These are phyloP conservation scores for Tachysurus fulvidraco DNA, from an alignment of 2,113 vertebrate genomes.

Conservation along the genomic window DNA sequence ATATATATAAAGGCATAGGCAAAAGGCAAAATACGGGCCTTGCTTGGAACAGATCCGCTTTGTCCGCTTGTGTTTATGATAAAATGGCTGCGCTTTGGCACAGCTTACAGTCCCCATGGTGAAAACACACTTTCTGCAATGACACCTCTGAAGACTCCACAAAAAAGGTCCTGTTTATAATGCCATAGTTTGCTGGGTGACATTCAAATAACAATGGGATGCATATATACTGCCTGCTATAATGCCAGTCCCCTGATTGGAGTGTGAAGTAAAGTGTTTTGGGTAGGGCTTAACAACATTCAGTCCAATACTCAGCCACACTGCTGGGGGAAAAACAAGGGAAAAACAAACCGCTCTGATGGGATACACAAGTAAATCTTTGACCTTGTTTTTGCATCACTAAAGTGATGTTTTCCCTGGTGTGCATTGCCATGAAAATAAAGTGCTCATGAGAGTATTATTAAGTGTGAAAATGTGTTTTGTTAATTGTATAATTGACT, in stretches of 20 bases:
- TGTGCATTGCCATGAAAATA: constrained; percentile 21
- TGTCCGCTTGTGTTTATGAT: constrained; percentile 52
- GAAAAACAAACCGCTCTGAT: constrained; percentile 10
- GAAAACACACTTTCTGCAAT: constrained; percentile 57
- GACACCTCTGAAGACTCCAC: constrained; percentile 55
- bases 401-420: background rate
- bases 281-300: constrained; percentile 42
- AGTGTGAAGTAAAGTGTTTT: constrained; percentile 59
- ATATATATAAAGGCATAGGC: constrained; percentile 28
- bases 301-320: constrained; percentile 35
- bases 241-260: constrained; percentile 55
- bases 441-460: background rate
- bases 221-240: constrained; percentile 54
- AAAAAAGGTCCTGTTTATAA: constrained; percentile 58
- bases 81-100: constrained; percentile 55
- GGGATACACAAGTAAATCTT: constrained; percentile 12
- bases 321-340: constrained; percentile 26
- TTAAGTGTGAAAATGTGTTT: background rate
- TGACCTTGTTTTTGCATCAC: constrained; percentile 30
- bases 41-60: constrained; percentile 26
- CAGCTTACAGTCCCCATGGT: constrained; percentile 52
- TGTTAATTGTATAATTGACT: constrained; percentile 10
- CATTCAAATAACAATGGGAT: constrained; percentile 60
- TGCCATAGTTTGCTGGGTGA: constrained; percentile 57
- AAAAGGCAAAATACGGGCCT: constrained; percentile 34